Evolutionary conservation across 2,888 invertebrate species (phyloP).

Genomic region (Tiliacea aurago): DNA sequence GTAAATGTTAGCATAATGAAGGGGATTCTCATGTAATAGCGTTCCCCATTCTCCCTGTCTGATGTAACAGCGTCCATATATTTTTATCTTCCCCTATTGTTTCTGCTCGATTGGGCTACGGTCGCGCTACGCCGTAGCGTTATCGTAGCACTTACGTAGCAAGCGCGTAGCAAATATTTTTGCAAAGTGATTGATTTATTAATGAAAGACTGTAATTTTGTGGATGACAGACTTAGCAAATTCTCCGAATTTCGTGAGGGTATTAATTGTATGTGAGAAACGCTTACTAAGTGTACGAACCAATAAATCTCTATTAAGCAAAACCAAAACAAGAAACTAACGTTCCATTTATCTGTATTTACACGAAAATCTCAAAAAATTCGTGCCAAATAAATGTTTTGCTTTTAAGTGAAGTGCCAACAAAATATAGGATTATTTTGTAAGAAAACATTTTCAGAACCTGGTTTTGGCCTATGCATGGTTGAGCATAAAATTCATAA

Average conservation of each 20-base stretch:
- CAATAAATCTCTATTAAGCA: slow-evolving; percentile 43
- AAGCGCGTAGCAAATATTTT: slow-evolving; percentile 24
- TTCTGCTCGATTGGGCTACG: slow-evolving; percentile 64
- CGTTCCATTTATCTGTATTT: slow-evolving; percentile 51
- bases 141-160: slow-evolving; percentile 54
- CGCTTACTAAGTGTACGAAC: slow-evolving; percentile 20
- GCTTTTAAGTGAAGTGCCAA: neutral
- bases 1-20: slow-evolving; percentile 56
- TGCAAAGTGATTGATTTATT: neutral
- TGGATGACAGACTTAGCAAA: slow-evolving; percentile 24
- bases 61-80: slow-evolving; percentile 57
- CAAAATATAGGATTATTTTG: neutral
- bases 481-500: neutral
- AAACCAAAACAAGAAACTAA: slow-evolving; percentile 46
- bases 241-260: slow-evolving; percentile 4
- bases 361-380: slow-evolving; percentile 45
- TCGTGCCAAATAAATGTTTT: slow-evolving; percentile 33
- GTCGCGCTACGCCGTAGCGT: slow-evolving; percentile 57
- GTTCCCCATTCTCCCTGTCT: slow-evolving; percentile 39
- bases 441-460: neutral
- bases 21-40: slow-evolving; percentile 40
- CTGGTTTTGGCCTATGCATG: neutral
- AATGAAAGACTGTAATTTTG: neutral
- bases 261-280: slow-evolving; percentile 21
- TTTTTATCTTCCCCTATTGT: slow-evolving; percentile 63